A percentile compares a stretch with the other conserved stretches of the same genome.
Conservation (phyloP, 2,797 vertebrate genomes). For the Arrhamphus sclerolepis region DNA sequence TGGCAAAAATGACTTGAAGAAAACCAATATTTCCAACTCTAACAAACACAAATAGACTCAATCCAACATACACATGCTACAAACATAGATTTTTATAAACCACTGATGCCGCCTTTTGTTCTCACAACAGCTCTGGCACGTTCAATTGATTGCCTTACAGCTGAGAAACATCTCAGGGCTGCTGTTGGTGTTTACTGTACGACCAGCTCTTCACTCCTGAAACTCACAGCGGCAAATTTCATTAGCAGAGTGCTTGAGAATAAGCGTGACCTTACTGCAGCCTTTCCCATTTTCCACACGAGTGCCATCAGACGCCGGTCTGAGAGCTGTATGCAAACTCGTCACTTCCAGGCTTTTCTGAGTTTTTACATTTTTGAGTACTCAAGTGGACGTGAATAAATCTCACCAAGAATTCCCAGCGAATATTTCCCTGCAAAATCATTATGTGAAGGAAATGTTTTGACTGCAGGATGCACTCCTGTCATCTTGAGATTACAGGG, state of each 20-base stretch:
- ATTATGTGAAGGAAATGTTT: conserved; percentile 65
- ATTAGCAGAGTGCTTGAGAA: conserved; percentile 53
- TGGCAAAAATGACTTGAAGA: conserved; percentile 35
- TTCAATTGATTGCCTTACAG: conserved; percentile 64
- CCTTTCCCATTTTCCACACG: conserved; percentile 34
- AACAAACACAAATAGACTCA: conserved; percentile 5
- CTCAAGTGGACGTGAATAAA: conserved; percentile 48
- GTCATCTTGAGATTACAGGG: conserved; percentile 64
- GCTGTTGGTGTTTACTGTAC: conserved; percentile 57
- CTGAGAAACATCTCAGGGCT: conserved; percentile 58
- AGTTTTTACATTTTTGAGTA: conserved; percentile 46
- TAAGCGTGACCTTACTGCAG: conserved; percentile 49
- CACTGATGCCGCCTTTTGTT: conserved; percentile 39
- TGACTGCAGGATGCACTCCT: conserved; percentile 56
- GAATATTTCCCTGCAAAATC: conserved; percentile 33
- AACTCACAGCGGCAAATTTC: conserved; percentile 49
- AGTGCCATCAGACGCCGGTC: conserved; percentile 11
- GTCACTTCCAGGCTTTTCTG: conserved; percentile 7
- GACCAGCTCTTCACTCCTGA: conserved; percentile 41
- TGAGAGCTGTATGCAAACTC: neutral
- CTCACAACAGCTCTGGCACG: conserved; percentile 42
- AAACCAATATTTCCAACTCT: conserved; percentile 26
- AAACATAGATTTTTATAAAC: conserved; percentile 40
- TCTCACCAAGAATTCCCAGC: conserved; percentile 34
- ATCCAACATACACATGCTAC: conserved; percentile 19